Evolutionary conservation across 2,797 vertebrate genomes (phyloP).

Genomic region (Ptychadena robeensis): DNA sequence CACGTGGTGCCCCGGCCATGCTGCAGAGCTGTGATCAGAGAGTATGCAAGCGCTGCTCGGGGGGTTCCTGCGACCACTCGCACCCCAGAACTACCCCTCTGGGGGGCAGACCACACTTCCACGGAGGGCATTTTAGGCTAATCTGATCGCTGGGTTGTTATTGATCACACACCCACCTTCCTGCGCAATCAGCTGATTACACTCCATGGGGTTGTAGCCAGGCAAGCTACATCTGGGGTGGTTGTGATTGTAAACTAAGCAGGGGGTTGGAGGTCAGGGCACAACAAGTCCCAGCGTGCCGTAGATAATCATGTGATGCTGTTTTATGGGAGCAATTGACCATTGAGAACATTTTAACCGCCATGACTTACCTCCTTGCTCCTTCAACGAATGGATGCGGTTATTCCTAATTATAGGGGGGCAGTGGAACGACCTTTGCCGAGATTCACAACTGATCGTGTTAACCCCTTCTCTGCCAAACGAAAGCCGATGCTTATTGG

Average conservation of each 20-base stretch:
- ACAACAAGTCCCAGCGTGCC: neutral
- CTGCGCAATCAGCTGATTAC: constrained; percentile 49
- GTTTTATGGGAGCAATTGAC: too few relatives aligned
- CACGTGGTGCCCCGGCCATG: constrained; percentile 92
- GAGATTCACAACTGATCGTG: too few relatives aligned
- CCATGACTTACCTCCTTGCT: too few relatives aligned
- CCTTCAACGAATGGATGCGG: too few relatives aligned
- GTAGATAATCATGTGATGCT: too few relatives aligned
- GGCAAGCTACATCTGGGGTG: constrained; percentile 1
- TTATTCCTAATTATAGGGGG: too few relatives aligned
- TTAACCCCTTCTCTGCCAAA: too few relatives aligned
- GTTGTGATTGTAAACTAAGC: neutral
- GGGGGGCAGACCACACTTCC: neutral
- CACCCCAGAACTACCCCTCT: constrained; percentile 35
- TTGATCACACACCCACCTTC: constrained; percentile 13
- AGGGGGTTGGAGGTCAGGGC: too few relatives aligned
- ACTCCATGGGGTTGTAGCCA: constrained; percentile 5
- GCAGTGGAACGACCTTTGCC: too few relatives aligned
- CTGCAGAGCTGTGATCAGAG: constrained; percentile 65
- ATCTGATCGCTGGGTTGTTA: neutral
- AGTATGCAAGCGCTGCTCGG: constrained; percentile 39
- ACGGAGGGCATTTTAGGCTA: neutral
- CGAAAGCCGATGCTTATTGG: too few relatives aligned
- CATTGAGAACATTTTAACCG: too few relatives aligned
- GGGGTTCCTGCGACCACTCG: too few relatives aligned